Percentiles rank a stretch among this genome's conserved stretches.
Evolutionary conservation across 2,888 invertebrate species (phyloP).

Genomic region (Dorcus parallelipipedus): DNA sequence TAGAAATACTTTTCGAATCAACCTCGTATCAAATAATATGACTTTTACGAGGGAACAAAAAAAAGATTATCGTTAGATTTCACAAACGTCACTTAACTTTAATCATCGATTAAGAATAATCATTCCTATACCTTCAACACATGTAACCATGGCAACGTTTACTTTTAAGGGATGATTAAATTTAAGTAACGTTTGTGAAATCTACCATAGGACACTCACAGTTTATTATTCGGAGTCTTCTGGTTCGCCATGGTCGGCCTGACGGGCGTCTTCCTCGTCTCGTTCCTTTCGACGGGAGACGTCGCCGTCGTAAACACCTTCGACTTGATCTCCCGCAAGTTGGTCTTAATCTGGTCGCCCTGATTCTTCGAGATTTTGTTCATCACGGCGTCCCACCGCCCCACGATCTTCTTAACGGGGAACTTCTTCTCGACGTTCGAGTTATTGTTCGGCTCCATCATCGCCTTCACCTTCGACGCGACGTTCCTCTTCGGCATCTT

Average conservation of each 20-base stretch:
- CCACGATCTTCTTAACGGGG: conserved; percentile 54
- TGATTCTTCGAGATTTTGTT: conserved; percentile 74
- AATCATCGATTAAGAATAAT: too few relatives aligned
- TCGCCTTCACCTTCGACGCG: conserved; percentile 71
- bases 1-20: too few relatives aligned
- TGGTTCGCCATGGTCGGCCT: conserved; percentile 26
- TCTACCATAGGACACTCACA: too few relatives aligned
- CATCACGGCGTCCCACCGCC: conserved; percentile 82
- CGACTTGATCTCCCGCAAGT: conserved; percentile 83
- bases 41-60: not conserved
- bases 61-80: too few relatives aligned
- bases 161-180: too few relatives aligned
- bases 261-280: conserved; percentile 1
- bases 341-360: conserved; percentile 66
- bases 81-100: too few relatives aligned
- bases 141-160: too few relatives aligned
- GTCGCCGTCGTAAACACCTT: conserved; percentile 53
- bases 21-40: not conserved
- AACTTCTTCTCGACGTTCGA: conserved; percentile 57
- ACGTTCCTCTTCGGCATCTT: conserved; percentile 78
- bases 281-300: conserved; percentile 20
- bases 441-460: conserved; percentile 62
- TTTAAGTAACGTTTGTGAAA: too few relatives aligned
- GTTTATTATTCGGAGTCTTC: conserved; percentile 37
- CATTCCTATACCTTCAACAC: too few relatives aligned